A percentile compares a stretch with the other conserved stretches of the same genome.
phyloP scores from a whole-genome alignment of 2,113 vertebrate species.

The Myiagra hebetior region DNA sequence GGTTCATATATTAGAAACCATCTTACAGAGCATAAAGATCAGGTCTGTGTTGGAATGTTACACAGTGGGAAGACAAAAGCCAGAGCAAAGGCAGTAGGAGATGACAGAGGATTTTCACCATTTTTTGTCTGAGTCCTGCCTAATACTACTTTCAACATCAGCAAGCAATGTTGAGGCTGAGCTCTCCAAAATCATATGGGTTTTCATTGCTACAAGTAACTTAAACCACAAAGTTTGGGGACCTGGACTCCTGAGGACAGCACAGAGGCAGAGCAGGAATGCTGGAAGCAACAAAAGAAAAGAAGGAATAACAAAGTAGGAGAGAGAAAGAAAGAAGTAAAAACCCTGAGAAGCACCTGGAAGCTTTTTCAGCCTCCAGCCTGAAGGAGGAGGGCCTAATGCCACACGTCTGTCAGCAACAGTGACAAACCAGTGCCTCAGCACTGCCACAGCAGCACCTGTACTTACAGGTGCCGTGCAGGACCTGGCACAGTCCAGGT shows the following conservation, averaged over 20 bases:
- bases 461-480: background rate
- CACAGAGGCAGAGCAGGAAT: background rate
- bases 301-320: background rate
- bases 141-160: background rate
- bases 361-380: conserved; percentile 3
- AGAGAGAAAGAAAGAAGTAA: background rate
- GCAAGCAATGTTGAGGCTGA: background rate
- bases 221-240: background rate
- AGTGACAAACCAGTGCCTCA: background rate
- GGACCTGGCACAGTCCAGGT: background rate
- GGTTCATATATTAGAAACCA: background rate
- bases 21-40: background rate
- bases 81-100: background rate
- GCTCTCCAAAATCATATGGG: background rate
- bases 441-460: background rate
- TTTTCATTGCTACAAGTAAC: background rate
- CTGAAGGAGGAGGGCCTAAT: background rate
- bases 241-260: background rate
- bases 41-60: background rate
- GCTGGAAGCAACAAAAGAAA: background rate
- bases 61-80: background rate
- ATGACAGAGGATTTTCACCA: background rate
- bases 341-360: conserved; percentile 28
- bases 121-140: background rate
- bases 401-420: background rate